Conservation (phyloP, 2,113 vertebrate genomes). For the Plecotus auritus region DNA sequence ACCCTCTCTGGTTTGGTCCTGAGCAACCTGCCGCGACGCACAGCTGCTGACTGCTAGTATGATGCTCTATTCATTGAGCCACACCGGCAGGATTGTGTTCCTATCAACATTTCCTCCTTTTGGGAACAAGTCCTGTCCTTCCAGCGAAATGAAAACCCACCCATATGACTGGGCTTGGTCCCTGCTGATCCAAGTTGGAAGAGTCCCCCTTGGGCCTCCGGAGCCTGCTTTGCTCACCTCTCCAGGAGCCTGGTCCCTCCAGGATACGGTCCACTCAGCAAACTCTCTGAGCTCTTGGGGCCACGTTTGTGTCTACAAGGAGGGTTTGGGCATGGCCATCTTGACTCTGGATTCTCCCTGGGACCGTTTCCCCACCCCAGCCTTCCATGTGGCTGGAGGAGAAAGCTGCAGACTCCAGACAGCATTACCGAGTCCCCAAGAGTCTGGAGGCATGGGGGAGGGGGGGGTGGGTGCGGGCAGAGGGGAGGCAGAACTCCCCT, state of each 20-base stretch:
- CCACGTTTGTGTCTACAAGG: neutral
- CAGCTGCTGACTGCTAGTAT: no score
- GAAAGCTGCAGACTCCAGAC: neutral
- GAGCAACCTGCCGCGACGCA: no score
- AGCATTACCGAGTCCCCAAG: neutral
- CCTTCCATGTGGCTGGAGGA: neutral
- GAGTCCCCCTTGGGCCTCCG: neutral
- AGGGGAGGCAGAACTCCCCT: neutral
- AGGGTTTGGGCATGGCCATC: fast-evolving
- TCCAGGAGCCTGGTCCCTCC: neutral
- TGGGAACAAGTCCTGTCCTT: neutral
- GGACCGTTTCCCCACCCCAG: neutral
- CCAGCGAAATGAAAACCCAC: neutral
- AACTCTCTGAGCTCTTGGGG: neutral
- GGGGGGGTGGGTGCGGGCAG: fast-evolving
- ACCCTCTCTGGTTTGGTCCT: no score
- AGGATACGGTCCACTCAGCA: neutral
- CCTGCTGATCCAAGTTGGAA: neutral
- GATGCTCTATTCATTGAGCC: no score
- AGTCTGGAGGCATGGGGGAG: no score
- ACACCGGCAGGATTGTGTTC: no score
- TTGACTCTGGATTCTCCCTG: neutral
- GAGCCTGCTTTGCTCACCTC: neutral
- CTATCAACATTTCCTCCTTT: neutral
- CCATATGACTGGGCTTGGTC: neutral